Base-by-base conservation (phyloP, 2,797 vertebrate species). In the Spatula versicolor region DNA sequence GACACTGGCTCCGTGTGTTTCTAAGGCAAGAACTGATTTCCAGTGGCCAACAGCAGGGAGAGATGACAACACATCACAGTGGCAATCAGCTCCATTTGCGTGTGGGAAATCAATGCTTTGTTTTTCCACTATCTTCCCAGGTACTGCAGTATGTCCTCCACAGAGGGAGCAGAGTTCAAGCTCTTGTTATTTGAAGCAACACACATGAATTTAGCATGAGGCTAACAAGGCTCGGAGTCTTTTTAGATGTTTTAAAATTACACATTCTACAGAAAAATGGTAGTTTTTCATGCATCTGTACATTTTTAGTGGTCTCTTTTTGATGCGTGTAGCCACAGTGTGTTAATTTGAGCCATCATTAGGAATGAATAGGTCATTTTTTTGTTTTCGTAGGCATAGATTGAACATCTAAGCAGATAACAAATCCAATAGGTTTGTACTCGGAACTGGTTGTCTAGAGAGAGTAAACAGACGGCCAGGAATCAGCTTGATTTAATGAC, bases 321-420 rank as follows among this genome's bases (percentile, higher is more conserved):
- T 46, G 39, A 59, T 68, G 25, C 9, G 2, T 20, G 5, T 78
- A n/a, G 16, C 6, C 77, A 62, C 5, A 81, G 13, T 2, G 1
- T 84, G 66, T 46, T 84, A 76, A 67, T 67, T 86, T 84, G 52
- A 88, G 46, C 16, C 18, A 7, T 66, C 54, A 59, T 87, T 92
- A 86, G 50, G 83, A 92, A 86, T 35, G 5, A 87, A 80, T 87
- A 16, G 17, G 31, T 91, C 88, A 81, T 31, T 68, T 94, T 45
- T 92, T 83, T 89, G 78, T 94, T 96, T 93, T 89, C 68, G 13
- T 31, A 91, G 60, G 82, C 45, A 58, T 11, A 62, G 26, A 87
- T 9, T 41, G 76, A 77, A 87, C 6, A 1, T 68, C 30, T 43
- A 62, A 78, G 88, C 66, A 77, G 68, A 91, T 95, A 94, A 78